These are phyloP conservation scores for Spondyliosoma cantharus DNA, from an alignment of 2,797 vertebrate species.

Conservation along the genomic window DNA sequence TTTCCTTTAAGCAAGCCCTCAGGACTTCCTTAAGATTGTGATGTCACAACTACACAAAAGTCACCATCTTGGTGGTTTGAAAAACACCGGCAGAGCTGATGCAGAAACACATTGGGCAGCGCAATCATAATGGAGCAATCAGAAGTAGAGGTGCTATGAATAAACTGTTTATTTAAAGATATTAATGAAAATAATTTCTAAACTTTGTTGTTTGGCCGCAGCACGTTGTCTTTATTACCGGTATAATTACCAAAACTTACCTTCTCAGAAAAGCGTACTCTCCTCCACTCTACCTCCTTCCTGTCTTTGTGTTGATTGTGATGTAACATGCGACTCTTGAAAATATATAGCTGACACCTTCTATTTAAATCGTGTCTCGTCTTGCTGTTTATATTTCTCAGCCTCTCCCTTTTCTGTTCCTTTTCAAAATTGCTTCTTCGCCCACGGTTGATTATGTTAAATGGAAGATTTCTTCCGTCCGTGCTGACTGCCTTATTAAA, in stretches of 20 bases:
- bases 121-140: too few species aligned
- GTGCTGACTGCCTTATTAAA: constrained; percentile 27
- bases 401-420: background rate
- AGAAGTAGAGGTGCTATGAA: too few species aligned
- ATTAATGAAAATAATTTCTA: background rate
- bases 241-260: constrained; percentile 1
- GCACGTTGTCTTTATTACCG: background rate
- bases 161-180: background rate
- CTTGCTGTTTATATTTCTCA: constrained; percentile 17
- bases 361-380: constrained; percentile 1
- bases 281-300: background rate
- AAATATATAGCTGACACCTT: background rate
- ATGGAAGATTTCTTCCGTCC: constrained; percentile 39
- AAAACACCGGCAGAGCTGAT: too few species aligned
- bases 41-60: too few species aligned
- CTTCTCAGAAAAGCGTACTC: background rate
- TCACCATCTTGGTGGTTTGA: too few species aligned
- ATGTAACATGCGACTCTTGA: constrained; percentile 4
- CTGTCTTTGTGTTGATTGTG: constrained; percentile 16
- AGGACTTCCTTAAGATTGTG: too few species aligned
- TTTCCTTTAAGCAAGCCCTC: too few species aligned
- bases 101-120: too few species aligned
- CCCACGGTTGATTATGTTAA: constrained; percentile 28
- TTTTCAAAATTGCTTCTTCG: constrained; percentile 10
- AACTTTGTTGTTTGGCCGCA: background rate